Conservation (phyloP, 1,140 invertebrate genomes). For the Euschistus heros region DNA sequence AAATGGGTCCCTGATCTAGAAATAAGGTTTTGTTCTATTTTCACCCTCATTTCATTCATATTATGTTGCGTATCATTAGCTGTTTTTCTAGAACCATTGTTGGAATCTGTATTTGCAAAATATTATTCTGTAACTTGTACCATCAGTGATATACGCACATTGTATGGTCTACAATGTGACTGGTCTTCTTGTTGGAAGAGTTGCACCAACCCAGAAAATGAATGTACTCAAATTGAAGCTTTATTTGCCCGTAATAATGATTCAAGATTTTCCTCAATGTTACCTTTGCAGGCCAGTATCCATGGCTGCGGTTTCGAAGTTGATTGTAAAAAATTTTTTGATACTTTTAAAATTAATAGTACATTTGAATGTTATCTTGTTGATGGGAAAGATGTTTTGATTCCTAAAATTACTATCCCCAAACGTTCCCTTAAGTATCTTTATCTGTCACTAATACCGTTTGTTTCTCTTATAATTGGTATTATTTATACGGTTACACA, state of each 20-base stretch:
- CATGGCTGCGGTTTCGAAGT: slow-evolving; percentile 35
- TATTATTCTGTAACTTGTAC: background rate
- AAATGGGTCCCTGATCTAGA: background rate
- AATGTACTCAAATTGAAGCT: slow-evolving; percentile 33
- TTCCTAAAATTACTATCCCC: background rate
- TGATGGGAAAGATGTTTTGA: background rate
- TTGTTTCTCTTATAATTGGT: slow-evolving; percentile 9
- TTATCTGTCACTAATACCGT: slow-evolving; percentile 8
- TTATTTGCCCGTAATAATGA: background rate
- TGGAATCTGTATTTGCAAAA: background rate
- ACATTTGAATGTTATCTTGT: slow-evolving; percentile 14
- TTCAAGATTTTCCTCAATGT: background rate
- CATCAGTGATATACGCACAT: background rate
- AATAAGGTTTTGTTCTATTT: slow-evolving; percentile 5
- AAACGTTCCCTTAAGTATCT: slow-evolving; percentile 1
- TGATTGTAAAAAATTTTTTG: slow-evolving; percentile 32
- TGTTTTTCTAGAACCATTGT: background rate
- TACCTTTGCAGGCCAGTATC: slow-evolving; percentile 33
- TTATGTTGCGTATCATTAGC: slow-evolving; percentile 1
- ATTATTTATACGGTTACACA: slow-evolving; percentile 21
- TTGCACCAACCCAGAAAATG: slow-evolving; percentile 33
- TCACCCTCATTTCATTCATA: background rate
- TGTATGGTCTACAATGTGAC: slow-evolving; percentile 32
- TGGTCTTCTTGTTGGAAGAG: slow-evolving; percentile 35
- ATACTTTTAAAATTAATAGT: slow-evolving; percentile 14